Percentiles rank a stretch among this genome's conserved stretches.
Conservation (phyloP, 37 sponge, comb jelly and placozoan genomes). For the Petrosia ficiformis region DNA sequence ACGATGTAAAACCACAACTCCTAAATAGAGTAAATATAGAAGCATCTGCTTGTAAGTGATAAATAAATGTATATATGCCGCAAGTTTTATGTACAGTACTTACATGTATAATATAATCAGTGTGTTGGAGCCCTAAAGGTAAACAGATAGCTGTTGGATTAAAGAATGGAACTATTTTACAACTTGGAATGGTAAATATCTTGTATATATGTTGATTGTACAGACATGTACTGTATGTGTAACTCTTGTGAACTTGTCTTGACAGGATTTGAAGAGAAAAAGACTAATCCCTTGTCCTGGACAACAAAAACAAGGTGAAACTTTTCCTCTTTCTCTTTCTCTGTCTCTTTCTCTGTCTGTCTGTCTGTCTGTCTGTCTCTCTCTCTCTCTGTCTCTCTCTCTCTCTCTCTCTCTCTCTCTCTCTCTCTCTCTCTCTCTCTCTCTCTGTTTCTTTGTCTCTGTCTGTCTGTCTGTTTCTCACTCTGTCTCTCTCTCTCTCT, state of each 20-base stretch:
- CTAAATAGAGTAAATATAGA: background rate
- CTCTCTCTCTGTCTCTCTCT: too few relatives aligned
- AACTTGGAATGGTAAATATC: slow-evolving; percentile 41
- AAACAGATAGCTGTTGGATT: slow-evolving; percentile 85
- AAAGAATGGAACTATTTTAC: slow-evolving; percentile 52
- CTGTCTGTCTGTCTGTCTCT: too few relatives aligned
- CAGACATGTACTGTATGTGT: background rate
- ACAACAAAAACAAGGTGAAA: slow-evolving; percentile 20
- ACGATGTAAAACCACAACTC: background rate
- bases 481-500: too few relatives aligned
- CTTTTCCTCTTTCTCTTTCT: slow-evolving; percentile 1
- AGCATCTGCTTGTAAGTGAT: background rate
- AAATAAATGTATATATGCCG: background rate
- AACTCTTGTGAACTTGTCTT: background rate
- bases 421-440: slow-evolving; percentile 18
- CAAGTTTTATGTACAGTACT: too few relatives aligned
- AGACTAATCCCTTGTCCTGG: slow-evolving; percentile 28
- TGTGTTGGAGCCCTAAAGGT: slow-evolving; percentile 92
- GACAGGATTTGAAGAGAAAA: slow-evolving; percentile 30
- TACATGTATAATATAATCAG: slow-evolving; percentile 18
- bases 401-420: slow-evolving; percentile 3
- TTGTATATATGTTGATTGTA: slow-evolving; percentile 6
- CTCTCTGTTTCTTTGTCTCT: background rate
- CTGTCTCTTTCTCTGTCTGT: slow-evolving; percentile 11
- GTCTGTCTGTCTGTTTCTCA: too few relatives aligned